A percentile compares a stretch with the other conserved stretches of the same genome.
Evolutionary conservation across 2,797 vertebrate genomes (phyloP).

Genomic region (Aldrovandia affinis): DNA sequence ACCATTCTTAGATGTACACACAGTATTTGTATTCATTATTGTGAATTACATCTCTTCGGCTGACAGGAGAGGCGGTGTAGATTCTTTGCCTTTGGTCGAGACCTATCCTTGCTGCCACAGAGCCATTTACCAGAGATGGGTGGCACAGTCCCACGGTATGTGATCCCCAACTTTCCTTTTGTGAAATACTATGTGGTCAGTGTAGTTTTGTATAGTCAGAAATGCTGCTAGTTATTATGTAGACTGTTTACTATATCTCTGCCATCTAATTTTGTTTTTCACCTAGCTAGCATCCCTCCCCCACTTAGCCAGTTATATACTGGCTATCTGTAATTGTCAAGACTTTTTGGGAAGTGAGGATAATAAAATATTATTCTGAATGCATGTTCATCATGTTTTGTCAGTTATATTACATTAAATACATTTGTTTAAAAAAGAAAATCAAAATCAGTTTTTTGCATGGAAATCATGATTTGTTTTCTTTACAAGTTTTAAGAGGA

Average conservation of each 20-base stretch:
- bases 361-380: not conserved
- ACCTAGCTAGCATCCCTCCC: not conserved
- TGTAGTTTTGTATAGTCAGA: not conserved
- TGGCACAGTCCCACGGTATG: constrained; percentile 55
- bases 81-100: constrained; percentile 52
- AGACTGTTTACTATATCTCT: not conserved
- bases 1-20: too few relatives aligned
- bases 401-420: not conserved
- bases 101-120: constrained; percentile 50
- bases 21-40: not conserved
- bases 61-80: constrained; percentile 37
- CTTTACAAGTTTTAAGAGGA: too few relatives aligned
- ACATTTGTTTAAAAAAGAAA: not conserved
- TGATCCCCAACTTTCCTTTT: not conserved
- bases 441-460: too few relatives aligned
- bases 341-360: not conserved
- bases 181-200: not conserved
- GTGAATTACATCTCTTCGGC: not conserved
- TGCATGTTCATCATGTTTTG: not conserved
- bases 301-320: not conserved
- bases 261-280: not conserved
- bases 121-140: constrained; percentile 39
- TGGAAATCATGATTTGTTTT: too few relatives aligned
- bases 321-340: too few relatives aligned
- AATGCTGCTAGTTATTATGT: not conserved